phyloP scores from a whole-genome alignment of 2,888 invertebrate species.

The Drymonia ruficornis region DNA sequence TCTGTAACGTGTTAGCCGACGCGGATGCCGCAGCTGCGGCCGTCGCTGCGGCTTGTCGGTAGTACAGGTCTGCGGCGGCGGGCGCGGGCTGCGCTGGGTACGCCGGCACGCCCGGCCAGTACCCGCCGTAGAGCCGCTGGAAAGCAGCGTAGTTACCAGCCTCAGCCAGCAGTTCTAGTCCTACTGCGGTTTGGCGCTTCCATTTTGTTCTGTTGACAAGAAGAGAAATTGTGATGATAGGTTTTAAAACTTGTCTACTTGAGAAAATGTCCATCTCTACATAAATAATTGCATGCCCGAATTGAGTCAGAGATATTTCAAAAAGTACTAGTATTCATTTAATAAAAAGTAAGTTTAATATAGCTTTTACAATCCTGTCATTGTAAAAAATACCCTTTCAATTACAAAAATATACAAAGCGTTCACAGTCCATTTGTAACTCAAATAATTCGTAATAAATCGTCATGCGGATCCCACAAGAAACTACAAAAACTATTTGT shows the following conservation, averaged over 20 bases:
- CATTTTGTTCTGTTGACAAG: conserved; percentile 94
- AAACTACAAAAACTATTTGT: conserved; percentile 70
- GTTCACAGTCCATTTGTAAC: conserved; percentile 64
- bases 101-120: conserved; percentile 88
- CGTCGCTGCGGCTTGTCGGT: conserved; percentile 91
- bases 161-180: conserved; percentile 97
- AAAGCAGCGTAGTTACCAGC: conserved; percentile 99
- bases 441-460: conserved; percentile 53
- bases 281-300: too few species aligned
- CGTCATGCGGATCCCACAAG: conserved; percentile 63
- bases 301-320: too few species aligned
- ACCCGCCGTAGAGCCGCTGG: conserved; percentile 95
- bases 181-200: conserved; percentile 99
- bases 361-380: conserved; percentile 14
- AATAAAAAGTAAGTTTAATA: too few species aligned
- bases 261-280: too few species aligned
- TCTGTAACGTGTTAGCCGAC: conserved; percentile 90
- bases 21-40: conserved; percentile 86
- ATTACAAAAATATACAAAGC: conserved; percentile 46
- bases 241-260: too few species aligned
- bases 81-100: conserved; percentile 88
- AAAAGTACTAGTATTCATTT: too few species aligned
- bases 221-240: background rate
- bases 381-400: conserved; percentile 10
- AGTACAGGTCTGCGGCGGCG: conserved; percentile 91